Evolutionary conservation across 2,888 invertebrate species (phyloP).

Genomic region (Opisthograptis luteolata): DNA sequence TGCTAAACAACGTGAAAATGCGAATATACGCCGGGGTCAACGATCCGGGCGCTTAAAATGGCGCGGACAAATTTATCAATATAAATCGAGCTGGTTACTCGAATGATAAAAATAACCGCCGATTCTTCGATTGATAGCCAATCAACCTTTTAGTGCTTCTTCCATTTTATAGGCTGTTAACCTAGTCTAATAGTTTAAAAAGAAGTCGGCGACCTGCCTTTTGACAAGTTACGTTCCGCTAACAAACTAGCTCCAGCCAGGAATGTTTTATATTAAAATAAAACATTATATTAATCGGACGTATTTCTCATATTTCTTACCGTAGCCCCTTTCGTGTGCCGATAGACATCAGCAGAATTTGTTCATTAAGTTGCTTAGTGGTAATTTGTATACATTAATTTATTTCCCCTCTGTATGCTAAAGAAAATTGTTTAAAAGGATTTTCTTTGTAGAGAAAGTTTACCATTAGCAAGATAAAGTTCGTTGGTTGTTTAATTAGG

Average conservation of each 20-base stretch:
- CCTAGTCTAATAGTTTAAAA: constrained; percentile 24
- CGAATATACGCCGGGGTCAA: constrained; percentile 64
- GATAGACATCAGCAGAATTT: constrained; percentile 26
- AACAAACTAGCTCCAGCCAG: constrained; percentile 13
- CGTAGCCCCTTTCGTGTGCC: constrained; percentile 19
- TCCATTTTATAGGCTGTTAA: constrained; percentile 30
- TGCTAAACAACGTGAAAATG: constrained; percentile 63
- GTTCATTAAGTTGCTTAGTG: constrained; percentile 29
- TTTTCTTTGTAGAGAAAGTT: constrained; percentile 13
- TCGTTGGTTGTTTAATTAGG: constrained; percentile 13
- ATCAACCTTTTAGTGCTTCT: constrained; percentile 30
- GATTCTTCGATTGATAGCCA: constrained; percentile 31
- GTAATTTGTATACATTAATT: constrained; percentile 23
- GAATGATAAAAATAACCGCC: constrained; percentile 28
- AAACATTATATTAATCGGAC: constrained; percentile 4
- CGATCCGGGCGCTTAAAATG: constrained; percentile 60
- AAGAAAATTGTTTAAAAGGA: constrained; percentile 11
- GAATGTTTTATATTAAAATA: constrained; percentile 21
- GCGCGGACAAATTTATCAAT: constrained; percentile 44
- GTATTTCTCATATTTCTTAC: constrained; percentile 13
- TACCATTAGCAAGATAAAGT: constrained; percentile 4
- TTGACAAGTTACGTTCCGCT: constrained; percentile 13
- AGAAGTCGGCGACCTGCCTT: constrained; percentile 24
- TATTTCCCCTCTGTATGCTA: constrained; percentile 25
- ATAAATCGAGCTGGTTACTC: constrained; percentile 25